Evolutionary conservation across 2,113 vertebrate species (phyloP), one percentile per base, ranked within the genome.

Genomic region (Pogona vitticeps): DNA sequence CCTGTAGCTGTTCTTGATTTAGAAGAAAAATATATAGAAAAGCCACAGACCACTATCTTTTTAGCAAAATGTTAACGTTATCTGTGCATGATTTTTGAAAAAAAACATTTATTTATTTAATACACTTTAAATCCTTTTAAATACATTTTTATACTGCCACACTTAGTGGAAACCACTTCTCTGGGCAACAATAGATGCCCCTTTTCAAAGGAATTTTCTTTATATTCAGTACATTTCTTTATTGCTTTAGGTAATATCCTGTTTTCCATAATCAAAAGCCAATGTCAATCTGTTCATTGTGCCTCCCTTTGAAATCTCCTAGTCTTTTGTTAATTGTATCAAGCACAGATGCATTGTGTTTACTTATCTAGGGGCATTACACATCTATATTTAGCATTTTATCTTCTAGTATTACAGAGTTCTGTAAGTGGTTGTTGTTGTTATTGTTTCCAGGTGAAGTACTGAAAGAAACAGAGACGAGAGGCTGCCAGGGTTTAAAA

Each of bases 281-380:
- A 77, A 56, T 1, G 18, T 33, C 76, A 78, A 46, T 10, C 52
- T 58, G 14, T 58, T 92, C 80, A 88, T 78, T 36, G 10, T 20
- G 88, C 31, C 6, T 38, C 6, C 59, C 2, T 77, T 83, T 76
- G 17, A 58, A 52, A 33, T 78, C 46, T 78, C 20, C 18, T 6
- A 78, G 13, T 14, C 31, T 78, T 58, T 78, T 78, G 76, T 78
- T 56, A 78, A 92, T 91, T 91, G 36, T 90, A 90, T 88, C 6
- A n/a, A 88, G 68, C 12, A 26, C 71, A 59, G 40, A 59, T 40
- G 12, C 59, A 56, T 58, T 78, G n/a, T 82, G 31, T 20, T 73
- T 83, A 28, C 91, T 88, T 85, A 83, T 86, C 26, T 81, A 71
- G 40, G 80, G 88, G 18, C 78, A 88, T 80, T 84, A 46, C 77